Base-by-base conservation (phyloP, 2,797 vertebrate genomes). In the Chanos chanos region DNA sequence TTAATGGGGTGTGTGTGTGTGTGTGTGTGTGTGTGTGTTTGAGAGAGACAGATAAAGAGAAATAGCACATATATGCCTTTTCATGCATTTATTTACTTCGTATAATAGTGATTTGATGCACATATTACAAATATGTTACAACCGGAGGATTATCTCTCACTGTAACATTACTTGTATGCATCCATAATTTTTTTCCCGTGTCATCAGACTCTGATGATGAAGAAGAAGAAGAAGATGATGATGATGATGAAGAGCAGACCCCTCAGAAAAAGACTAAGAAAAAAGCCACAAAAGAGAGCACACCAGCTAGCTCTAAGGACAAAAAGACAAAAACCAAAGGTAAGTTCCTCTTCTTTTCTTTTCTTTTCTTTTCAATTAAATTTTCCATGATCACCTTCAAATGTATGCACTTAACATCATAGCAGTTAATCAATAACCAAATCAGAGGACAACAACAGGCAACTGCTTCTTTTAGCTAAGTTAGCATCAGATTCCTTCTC, bases 291-390 rank as follows among this genome's bases (percentile, higher is more conserved):
- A 72, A 72, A 57, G 69, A 71, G 4, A 69, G 33, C 28, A 12
- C 47, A 10, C 48, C 52, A 8, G 19, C 56, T 19, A 47, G 28
- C 19, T 45, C 40, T 36, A 68, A 68, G 31, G 73, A 69, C 31
- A 72, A 75, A 51, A 75, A 72, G 55, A 5, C 53, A 16, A 72
- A 66, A 40, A 37, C 47, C n/a, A 71, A 72, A 72, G 73, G 65
- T 75, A 7, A 68, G 61, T 5, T 5, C 3, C 43, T 48, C 7
- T n/a, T n/a, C n/a, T n/a, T n/a, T n/a, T n/a, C n/a, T 7, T 4
- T 7, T 28, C 7, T 21, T 22, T 41, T 13, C 6, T 5, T 30
- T 5, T 18, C 24, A 3, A 4, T 18, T 5, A n/a, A n/a, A n/a
- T n/a, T n/a, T n/a, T n/a, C 8, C 28, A 7, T 28, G 27, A 54